Conservation (phyloP, 2,797 vertebrate species). For the Oreochromis grahami region DNA sequence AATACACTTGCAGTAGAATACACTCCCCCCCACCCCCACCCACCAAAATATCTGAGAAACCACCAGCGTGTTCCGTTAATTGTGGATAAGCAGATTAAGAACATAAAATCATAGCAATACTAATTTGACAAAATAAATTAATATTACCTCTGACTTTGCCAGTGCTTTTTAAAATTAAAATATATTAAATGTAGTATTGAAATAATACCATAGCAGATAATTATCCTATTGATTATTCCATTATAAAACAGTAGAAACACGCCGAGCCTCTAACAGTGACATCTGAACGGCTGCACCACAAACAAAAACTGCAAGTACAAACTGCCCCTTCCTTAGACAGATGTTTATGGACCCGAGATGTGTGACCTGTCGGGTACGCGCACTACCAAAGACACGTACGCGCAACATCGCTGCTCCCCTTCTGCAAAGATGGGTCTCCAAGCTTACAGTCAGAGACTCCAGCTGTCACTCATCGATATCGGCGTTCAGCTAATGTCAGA, state of each 20-base stretch:
- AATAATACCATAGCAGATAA: neutral
- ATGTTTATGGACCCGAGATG: constrained; percentile 44
- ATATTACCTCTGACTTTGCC: neutral
- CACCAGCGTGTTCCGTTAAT: neutral
- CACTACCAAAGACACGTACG: constrained; percentile 56
- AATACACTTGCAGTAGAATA: neutral
- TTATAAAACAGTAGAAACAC: neutral
- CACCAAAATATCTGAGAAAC: neutral
- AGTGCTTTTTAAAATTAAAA: neutral
- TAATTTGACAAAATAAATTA: neutral
- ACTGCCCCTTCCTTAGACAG: neutral
- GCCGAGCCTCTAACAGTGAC: neutral
- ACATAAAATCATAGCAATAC: neutral
- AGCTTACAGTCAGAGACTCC: constrained; percentile 31
- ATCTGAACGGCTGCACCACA: neutral
- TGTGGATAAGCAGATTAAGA: neutral
- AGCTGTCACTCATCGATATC: constrained; percentile 54
- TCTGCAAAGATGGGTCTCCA: constrained; percentile 30
- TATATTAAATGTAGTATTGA: neutral
- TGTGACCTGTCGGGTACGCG: constrained; percentile 66
- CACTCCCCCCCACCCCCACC: fast-evolving
- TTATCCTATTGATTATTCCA: neutral
- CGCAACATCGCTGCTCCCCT: constrained; percentile 52
- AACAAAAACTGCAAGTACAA: neutral
- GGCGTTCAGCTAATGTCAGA: neutral